Evolutionary conservation across 2,888 invertebrate species (phyloP).

Genomic region (Petrolisthes cinctipes): DNA sequence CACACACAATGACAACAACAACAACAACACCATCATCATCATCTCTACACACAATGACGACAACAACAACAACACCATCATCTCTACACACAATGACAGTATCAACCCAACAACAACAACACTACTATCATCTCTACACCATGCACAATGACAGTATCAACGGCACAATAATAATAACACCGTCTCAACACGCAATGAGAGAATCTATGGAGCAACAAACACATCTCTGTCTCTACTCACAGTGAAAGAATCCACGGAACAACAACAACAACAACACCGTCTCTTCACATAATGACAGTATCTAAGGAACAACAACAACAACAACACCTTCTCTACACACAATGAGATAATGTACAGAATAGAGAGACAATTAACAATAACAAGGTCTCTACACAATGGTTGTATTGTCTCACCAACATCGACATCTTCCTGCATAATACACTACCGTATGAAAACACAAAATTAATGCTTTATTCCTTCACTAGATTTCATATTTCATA

Average conservation of each 20-base stretch:
- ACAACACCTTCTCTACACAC: neutral
- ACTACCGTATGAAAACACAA: no score
- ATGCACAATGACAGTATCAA: slow-evolving; percentile 12
- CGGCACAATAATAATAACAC: slow-evolving; percentile 14
- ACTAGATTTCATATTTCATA: no score
- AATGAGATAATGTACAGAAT: neutral
- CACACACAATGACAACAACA: neutral
- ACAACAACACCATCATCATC: neutral
- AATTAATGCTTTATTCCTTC: no score
- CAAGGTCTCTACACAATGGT: slow-evolving; percentile 16
- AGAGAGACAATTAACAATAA: neutral
- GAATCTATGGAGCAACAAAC: neutral
- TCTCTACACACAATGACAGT: no score
- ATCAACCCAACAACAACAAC: neutral
- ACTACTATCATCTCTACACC: neutral
- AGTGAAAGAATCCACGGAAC: neutral
- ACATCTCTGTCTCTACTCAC: neutral
- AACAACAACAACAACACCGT: slow-evolving; percentile 11
- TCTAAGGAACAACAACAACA: slow-evolving; percentile 5
- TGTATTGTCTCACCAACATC: slow-evolving; percentile 32
- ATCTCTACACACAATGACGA: neutral
- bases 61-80: neutral
- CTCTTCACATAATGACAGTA: no score
- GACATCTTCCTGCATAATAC: no score
- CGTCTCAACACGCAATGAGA: no score